Evolutionary conservation across 2,797 vertebrate genomes (phyloP).

Genomic region (Petrocephalus schoutedeni): DNA sequence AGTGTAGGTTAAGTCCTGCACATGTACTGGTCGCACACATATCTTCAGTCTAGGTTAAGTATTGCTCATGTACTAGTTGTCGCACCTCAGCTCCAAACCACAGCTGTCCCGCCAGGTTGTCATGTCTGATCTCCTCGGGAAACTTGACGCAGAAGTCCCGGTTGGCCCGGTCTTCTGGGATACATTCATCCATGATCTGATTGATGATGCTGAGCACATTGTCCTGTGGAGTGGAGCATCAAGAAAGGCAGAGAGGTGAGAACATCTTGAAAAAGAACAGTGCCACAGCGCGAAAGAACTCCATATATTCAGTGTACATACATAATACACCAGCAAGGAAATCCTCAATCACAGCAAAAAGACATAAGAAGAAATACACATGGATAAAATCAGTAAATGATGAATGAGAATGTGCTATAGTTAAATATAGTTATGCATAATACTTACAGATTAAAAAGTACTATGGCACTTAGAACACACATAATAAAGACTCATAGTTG

Average conservation of each 20-base stretch:
- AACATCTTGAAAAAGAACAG: not conserved
- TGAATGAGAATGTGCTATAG: not conserved
- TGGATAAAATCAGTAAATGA: not conserved
- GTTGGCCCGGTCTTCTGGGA: constrained; percentile 86
- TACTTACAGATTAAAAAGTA: not conserved
- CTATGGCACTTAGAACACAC: not conserved
- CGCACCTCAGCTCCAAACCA: constrained; percentile 97
- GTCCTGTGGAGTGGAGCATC: constrained; percentile 64
- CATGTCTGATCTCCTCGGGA: constrained; percentile 97
- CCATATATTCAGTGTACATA: not conserved
- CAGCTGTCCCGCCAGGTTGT: constrained; percentile 94
- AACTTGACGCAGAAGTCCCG: constrained; percentile 95
- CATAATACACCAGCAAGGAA: not conserved
- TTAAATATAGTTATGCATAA: not conserved
- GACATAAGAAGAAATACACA: not conserved
- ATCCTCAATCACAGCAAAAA: not conserved
- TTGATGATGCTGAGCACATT: constrained; percentile 92
- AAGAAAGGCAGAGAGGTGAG: not conserved
- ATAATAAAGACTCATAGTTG: not conserved
- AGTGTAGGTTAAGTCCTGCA: no score
- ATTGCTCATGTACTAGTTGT: not conserved
- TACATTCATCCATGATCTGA: constrained; percentile 98
- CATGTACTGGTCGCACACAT: not conserved
- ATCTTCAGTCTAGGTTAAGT: not conserved
- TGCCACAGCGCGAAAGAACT: not conserved